These are phyloP conservation scores for Molanna angustata DNA, from an alignment of 2,888 invertebrate species.

Conservation along the genomic window DNA sequence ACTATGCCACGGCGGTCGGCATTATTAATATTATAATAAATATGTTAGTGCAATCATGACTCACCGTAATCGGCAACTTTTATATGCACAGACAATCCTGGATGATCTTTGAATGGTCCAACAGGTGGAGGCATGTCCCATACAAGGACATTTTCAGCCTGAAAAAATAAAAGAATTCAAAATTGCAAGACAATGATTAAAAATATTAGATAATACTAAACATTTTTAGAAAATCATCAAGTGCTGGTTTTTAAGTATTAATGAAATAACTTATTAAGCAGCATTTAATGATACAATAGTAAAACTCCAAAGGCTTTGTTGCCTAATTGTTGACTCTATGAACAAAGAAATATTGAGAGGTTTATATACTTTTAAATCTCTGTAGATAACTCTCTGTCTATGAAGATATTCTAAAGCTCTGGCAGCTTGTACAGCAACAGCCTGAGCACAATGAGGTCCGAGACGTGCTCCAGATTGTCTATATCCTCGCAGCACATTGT, in stretches of 20 bases:
- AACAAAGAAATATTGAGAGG: not conserved
- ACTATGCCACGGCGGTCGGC: too few relatives aligned
- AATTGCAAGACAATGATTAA: not conserved
- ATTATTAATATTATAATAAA: too few relatives aligned
- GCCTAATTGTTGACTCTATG: too few relatives aligned
- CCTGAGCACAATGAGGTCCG: slow-evolving; percentile 76
- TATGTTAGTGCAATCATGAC: too few relatives aligned
- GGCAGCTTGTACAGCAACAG: slow-evolving; percentile 85
- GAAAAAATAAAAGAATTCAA: slow-evolving; percentile 26
- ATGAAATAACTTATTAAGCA: too few relatives aligned
- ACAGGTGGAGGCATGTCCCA: slow-evolving; percentile 88
- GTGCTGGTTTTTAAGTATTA: too few relatives aligned
- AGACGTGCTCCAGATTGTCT: slow-evolving; percentile 80
- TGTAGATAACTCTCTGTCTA: slow-evolving; percentile 87
- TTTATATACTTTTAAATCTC: slow-evolving; percentile 62
- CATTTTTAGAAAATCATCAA: not conserved
- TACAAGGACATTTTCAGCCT: slow-evolving; percentile 97
- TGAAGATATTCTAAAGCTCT: slow-evolving; percentile 95
- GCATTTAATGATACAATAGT: too few relatives aligned
- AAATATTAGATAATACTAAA: not conserved
- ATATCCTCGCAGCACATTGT: slow-evolving; percentile 80
- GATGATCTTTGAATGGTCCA: slow-evolving; percentile 58
- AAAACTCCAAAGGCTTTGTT: too few relatives aligned
- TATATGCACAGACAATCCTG: slow-evolving; percentile 73
- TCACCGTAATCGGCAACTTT: slow-evolving; percentile 96